Evolutionary conservation across 1,140 invertebrate genomes (phyloP).

Genomic region (Cecropterus lyciades): DNA sequence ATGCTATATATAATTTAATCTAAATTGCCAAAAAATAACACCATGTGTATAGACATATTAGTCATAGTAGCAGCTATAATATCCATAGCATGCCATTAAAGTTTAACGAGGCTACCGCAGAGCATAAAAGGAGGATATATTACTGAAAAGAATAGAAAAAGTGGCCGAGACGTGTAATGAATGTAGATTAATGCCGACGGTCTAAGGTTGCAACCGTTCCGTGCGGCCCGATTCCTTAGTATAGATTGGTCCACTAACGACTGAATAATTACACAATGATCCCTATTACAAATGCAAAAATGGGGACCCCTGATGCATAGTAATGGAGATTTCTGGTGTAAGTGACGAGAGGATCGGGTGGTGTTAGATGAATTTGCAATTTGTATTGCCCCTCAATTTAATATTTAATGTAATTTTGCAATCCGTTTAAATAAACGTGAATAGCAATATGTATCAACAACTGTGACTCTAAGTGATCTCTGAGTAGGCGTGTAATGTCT

Average conservation of each 20-base stretch:
- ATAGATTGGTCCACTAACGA: conserved; percentile 76
- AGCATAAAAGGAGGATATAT: conserved; percentile 34
- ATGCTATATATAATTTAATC: too few species aligned
- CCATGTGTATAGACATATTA: too few species aligned
- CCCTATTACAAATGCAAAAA: conserved; percentile 80
- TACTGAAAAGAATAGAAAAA: conserved; percentile 31
- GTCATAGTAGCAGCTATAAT: not conserved
- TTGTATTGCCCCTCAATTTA: not conserved
- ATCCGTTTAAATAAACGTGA: too few species aligned
- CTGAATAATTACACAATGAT: conserved; percentile 81
- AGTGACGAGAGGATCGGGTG: conserved; percentile 38
- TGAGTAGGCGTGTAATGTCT: too few species aligned
- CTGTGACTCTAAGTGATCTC: too few species aligned
- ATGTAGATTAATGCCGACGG: conserved; percentile 58
- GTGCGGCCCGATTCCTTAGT: conserved; percentile 48
- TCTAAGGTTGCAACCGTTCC: conserved; percentile 46
- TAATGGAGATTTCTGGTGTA: conserved; percentile 53
- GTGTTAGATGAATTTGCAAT: not conserved
- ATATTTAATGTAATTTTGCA: too few species aligned
- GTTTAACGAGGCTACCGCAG: conserved; percentile 30
- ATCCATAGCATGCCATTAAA: conserved; percentile 25
- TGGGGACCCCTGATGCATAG: conserved; percentile 73
- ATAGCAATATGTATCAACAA: too few species aligned
- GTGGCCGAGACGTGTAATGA: conserved; percentile 41
- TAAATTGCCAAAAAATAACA: too few species aligned